These are phyloP conservation scores for Potorous gilbertii DNA, from an alignment of 2,797 vertebrate genomes.

Conservation along the genomic window DNA sequence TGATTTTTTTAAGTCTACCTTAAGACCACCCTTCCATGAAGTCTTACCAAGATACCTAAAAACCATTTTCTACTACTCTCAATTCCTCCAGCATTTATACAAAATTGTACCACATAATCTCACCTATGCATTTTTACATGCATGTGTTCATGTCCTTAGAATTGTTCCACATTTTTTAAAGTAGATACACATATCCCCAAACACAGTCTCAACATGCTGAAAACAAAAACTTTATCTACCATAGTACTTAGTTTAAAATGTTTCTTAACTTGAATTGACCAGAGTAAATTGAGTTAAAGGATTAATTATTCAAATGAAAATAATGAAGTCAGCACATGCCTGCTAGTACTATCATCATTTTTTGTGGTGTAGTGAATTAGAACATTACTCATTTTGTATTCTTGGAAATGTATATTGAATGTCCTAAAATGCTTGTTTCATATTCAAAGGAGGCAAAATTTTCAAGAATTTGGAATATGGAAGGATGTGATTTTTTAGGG, in stretches of 20 bases:
- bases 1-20: no score
- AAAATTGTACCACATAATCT: not conserved
- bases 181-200: not conserved
- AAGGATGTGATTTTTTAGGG: not conserved
- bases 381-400: not conserved
- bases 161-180: not conserved
- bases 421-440: not conserved
- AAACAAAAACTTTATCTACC: not conserved
- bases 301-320: not conserved
- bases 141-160: not conserved
- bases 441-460: not conserved
- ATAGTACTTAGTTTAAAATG: not conserved
- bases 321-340: not conserved
- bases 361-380: not conserved
- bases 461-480: not conserved
- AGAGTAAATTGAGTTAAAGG: not conserved
- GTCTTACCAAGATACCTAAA: not conserved
- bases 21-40: no score
- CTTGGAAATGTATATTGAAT: not conserved
- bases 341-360: not conserved
- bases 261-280: not conserved
- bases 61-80: not conserved
- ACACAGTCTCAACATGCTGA: not conserved
- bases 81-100: not conserved
- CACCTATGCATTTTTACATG: not conserved